Base-by-base conservation (phyloP, 2,888 invertebrate species). In the Acleris literana region DNA sequence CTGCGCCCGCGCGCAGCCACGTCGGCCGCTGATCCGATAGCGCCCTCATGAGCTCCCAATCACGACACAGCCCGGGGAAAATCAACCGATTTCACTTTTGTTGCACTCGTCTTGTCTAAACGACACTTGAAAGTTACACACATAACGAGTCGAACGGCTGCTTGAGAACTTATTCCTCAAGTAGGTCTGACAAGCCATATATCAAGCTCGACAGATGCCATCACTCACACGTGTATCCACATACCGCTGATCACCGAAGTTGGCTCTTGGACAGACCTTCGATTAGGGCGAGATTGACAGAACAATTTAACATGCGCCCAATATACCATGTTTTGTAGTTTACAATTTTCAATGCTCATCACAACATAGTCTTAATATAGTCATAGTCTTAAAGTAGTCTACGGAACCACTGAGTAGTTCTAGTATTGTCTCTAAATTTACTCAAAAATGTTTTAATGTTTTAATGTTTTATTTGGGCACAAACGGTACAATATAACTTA, bases 81-180 rank as follows among this genome's bases (percentile, higher is more conserved):
- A 81, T 76, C 75, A 72, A 71, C 75, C 70, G 82, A 83, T 90
- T 90, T 90, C 89, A 87, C 90, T 90, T 89, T 87, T 85, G 78
- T 82, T 81, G 71, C 69, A 76, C 74, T 76, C 75, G 60, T 63
- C 68, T 60, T 55, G 60, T 61, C 55, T 52, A 56, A 62, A 57
- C 48, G 74, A 75, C 69, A 64, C 69, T 69, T 56, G 70, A 71
- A 72, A 72, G 73, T 71, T 72, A 71, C 71, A 68, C 68, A 64
- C 60, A 68, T 17, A 59, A 59, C 60, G 25, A 48, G 64, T 49
- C 44, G 56, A 62, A 62, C 66, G 56, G 18, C 56, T 49, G 56
- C 18, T 57, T 57, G 61, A 53, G 52, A 52, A 56, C 61, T 44
- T 61, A 61, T 53, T 57, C 54, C 39, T 33, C 54, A 56, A 52